Evolutionary conservation across 2,888 invertebrate species (phyloP).

Genomic region (Philopedon plagiatum): DNA sequence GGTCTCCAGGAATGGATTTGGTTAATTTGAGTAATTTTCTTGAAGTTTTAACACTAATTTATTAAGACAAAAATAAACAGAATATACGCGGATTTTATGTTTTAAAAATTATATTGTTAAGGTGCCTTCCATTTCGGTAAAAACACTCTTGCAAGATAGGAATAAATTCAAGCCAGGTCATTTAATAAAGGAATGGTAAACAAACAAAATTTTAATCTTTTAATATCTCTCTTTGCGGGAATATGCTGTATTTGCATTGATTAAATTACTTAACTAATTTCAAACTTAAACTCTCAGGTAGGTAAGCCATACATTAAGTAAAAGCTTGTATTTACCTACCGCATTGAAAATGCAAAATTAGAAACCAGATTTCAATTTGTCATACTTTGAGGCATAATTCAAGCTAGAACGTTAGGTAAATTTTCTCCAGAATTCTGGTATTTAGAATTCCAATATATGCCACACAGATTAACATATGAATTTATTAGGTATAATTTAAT

Average conservation of each 20-base stretch:
- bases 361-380: constrained; percentile 1
- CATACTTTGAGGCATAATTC: constrained; percentile 4
- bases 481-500: constrained; percentile 32
- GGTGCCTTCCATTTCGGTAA: no score
- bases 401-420: not conserved
- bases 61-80: no score
- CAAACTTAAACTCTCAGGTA: not conserved
- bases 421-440: not conserved
- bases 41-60: no score
- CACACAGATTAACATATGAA: constrained; percentile 38
- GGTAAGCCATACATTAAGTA: not conserved
- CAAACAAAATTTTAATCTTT: constrained; percentile 8
- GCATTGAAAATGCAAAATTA: constrained; percentile 5
- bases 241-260: constrained; percentile 9
- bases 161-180: constrained; percentile 6
- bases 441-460: constrained; percentile 18
- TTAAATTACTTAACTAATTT: constrained; percentile 8
- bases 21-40: no score
- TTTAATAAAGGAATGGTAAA: constrained; percentile 9
- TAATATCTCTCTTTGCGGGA: constrained; percentile 2
- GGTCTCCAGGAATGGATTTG: no score
- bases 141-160: constrained; percentile 1
- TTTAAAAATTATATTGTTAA: no score
- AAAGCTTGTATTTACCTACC: not conserved
- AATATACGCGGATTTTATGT: no score